Conservation (phyloP, 2,113 vertebrate genomes). For the Malaclemys terrapin region DNA sequence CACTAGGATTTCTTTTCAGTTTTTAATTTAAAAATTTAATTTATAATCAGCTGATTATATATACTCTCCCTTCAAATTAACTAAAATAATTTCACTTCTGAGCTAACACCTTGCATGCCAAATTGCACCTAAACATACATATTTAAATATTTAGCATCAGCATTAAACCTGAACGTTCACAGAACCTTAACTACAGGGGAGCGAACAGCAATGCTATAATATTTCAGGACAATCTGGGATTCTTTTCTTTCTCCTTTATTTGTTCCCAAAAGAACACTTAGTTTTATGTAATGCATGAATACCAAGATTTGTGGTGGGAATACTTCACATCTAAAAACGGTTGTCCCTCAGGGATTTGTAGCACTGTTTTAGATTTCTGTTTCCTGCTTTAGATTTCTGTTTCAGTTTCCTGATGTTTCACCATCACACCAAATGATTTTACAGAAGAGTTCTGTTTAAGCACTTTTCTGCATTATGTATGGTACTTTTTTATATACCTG, state of each 20-base stretch:
- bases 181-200: background rate
- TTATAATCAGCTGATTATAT: slow-evolving; percentile 71
- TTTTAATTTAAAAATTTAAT: slow-evolving; percentile 67
- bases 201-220: background rate
- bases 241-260: slow-evolving; percentile 31
- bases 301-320: slow-evolving; percentile 64
- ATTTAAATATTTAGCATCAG: background rate
- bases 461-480: slow-evolving; percentile 67
- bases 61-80: slow-evolving; percentile 69
- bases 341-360: slow-evolving; percentile 65
- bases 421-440: slow-evolving; percentile 65
- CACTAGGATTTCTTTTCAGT: slow-evolving; percentile 25
- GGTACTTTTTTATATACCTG: slow-evolving; percentile 54
- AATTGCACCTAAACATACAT: slow-evolving; percentile 4
- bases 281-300: slow-evolving; percentile 50
- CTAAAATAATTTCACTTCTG: slow-evolving; percentile 76
- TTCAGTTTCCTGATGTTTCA: slow-evolving; percentile 77
- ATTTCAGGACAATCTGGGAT: slow-evolving; percentile 47
- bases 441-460: slow-evolving; percentile 75
- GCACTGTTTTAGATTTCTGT: slow-evolving; percentile 75
- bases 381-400: slow-evolving; percentile 78
- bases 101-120: slow-evolving; percentile 59
- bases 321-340: slow-evolving; percentile 49
- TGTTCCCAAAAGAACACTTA: slow-evolving; percentile 64
- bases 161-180: background rate